A percentile compares a stretch with the other conserved stretches of the same genome.
phyloP scores from a whole-genome alignment of 2,113 vertebrate genomes.

The Trogon surrucura region DNA sequence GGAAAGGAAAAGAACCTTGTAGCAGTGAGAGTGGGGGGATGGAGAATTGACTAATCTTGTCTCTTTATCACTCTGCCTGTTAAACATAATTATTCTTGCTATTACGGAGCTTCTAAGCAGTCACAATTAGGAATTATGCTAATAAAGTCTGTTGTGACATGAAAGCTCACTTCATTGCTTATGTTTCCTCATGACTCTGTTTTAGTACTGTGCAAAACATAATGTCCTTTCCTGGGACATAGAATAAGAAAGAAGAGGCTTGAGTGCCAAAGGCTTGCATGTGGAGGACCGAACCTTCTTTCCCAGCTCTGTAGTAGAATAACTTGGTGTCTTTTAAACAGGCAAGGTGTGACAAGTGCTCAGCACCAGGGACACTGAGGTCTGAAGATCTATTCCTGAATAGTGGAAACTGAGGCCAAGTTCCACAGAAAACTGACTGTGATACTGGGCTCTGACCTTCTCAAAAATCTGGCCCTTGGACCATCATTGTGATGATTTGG shows the following conservation, averaged over 20 bases:
- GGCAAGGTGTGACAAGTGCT: background rate
- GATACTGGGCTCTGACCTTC: background rate
- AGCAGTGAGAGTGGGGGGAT: background rate
- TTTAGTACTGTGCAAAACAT: background rate
- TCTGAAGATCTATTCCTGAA: background rate
- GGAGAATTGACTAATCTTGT: slow-evolving; percentile 63
- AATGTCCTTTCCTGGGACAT: background rate
- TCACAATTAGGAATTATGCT: slow-evolving; percentile 75
- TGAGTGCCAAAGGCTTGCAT: background rate
- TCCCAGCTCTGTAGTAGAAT: background rate
- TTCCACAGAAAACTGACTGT: background rate
- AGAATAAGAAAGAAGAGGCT: background rate
- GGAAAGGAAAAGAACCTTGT: slow-evolving; percentile 16
- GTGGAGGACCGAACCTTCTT: background rate
- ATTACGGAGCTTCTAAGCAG: slow-evolving; percentile 68
- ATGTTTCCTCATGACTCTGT: background rate
- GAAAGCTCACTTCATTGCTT: slow-evolving; percentile 43
- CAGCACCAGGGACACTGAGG: background rate
- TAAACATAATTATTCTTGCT: slow-evolving; percentile 71
- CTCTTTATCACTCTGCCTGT: slow-evolving; percentile 61
- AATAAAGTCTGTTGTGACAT: slow-evolving; percentile 56
- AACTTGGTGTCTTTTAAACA: background rate
- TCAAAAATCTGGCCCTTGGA: background rate
- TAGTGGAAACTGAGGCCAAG: background rate
- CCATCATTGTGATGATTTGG: background rate